These are phyloP conservation scores for Ips nitidus DNA, from an alignment of 1,140 invertebrate species.

Conservation along the genomic window DNA sequence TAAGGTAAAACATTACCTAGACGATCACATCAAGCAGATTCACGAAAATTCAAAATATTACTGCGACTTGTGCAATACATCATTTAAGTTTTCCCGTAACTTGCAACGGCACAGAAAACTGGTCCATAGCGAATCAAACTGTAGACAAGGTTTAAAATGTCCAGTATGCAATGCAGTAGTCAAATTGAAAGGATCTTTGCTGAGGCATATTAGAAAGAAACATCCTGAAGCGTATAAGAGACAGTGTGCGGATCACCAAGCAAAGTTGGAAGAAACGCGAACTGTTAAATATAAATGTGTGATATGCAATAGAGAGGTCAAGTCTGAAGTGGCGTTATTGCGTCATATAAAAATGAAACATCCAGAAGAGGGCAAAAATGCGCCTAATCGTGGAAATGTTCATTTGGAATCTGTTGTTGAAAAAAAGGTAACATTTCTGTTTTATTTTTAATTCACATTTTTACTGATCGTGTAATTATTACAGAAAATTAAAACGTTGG, in stretches of 20 bases:
- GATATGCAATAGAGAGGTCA: constrained; percentile 3
- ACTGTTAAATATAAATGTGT: constrained; percentile 4
- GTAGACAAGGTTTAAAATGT: constrained; percentile 25
- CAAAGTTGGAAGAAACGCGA: constrained; percentile 12
- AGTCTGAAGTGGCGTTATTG: constrained; percentile 2
- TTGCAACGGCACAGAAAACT: constrained; percentile 36
- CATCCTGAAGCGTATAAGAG: constrained; percentile 41
- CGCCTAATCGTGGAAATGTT: background rate
- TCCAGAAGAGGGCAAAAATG: constrained; percentile 5
- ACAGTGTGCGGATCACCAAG: constrained; percentile 13
- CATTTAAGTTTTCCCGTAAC: constrained; percentile 32
- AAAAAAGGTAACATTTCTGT: background rate
- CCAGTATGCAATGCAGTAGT: constrained; percentile 45
- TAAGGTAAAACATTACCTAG: constrained; percentile 40
- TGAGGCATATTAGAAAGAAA: constrained; percentile 45
- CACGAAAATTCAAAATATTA: constrained; percentile 24
- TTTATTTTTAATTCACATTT: background rate
- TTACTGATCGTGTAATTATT: constrained; percentile 1
- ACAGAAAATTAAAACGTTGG: constrained; percentile 9
- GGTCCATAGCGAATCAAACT: constrained; percentile 8
- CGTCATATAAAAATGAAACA: constrained; percentile 15
- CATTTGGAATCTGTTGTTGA: background rate
- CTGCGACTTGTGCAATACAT: constrained; percentile 25
- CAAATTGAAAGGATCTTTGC: constrained; percentile 47
- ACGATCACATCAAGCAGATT: constrained; percentile 35